phyloP scores from a whole-genome alignment of 92 coral and sea anemone species.

The Palythoa grandiflora region DNA sequence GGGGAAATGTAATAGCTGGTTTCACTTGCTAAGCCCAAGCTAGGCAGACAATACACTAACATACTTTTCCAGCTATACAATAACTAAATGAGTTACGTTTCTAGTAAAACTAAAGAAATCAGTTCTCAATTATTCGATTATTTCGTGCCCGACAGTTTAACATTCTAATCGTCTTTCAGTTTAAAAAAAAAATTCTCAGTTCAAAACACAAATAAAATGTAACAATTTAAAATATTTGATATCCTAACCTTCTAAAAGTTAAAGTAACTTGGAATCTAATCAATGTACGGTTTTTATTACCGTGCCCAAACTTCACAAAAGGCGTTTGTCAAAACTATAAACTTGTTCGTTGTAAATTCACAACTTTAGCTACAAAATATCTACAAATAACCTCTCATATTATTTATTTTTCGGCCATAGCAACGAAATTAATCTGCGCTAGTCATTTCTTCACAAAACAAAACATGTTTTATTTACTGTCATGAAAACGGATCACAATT shows the following conservation, averaged over 20 bases:
- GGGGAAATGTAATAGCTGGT: too few relatives aligned
- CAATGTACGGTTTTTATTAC: neutral
- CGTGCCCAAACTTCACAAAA: neutral
- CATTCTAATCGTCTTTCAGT: neutral
- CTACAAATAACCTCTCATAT: neutral
- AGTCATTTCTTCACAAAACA: slow-evolving; percentile 31
- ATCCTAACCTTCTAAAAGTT: neutral
- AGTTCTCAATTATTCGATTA: too few relatives aligned
- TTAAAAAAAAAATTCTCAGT: neutral
- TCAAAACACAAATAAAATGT: neutral
- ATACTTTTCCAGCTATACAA: too few relatives aligned
- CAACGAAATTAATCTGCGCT: slow-evolving; percentile 5
- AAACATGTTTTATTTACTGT: slow-evolving; percentile 49
- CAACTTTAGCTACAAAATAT: neutral
- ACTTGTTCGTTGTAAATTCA: neutral
- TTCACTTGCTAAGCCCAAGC: too few relatives aligned
- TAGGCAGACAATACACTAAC: too few relatives aligned
- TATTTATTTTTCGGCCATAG: slow-evolving; percentile 41
- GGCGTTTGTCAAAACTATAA: neutral
- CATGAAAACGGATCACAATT: slow-evolving; percentile 55
- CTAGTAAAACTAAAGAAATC: too few relatives aligned
- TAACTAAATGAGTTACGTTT: too few relatives aligned
- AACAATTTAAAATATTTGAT: neutral
- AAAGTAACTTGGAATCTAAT: neutral
- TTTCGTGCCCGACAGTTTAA: too few relatives aligned